Evolutionary conservation across 2,113 vertebrate genomes (phyloP).

Genomic region (Etia nguti): DNA sequence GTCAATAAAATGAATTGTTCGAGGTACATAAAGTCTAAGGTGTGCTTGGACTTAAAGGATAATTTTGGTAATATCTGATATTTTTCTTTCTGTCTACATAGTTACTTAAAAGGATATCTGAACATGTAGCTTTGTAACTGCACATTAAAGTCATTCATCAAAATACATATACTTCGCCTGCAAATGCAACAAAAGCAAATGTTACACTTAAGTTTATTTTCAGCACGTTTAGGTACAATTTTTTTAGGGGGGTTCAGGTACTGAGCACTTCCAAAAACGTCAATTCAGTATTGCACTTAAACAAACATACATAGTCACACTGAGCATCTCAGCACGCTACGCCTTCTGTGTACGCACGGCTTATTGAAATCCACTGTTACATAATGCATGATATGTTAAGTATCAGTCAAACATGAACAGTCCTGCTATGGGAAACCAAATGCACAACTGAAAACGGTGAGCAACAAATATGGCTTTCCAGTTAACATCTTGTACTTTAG

Average conservation of each 20-base stretch:
- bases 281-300: not conserved
- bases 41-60: not conserved
- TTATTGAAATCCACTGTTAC: not conserved
- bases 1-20: not conserved
- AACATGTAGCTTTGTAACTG: not conserved
- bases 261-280: not conserved
- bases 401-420: not conserved
- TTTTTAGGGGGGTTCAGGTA: not conserved
- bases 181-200: not conserved
- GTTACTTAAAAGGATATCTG: not conserved
- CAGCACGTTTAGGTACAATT: not conserved
- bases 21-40: not conserved
- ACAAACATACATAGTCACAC: not conserved
- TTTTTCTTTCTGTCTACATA: not conserved
- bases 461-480: not conserved
- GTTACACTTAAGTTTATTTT: not conserved
- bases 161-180: not conserved
- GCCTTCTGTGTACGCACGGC: not conserved
- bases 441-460: not conserved
- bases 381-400: not conserved
- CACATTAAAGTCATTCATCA: not conserved
- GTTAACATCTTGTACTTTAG: not conserved
- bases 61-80: not conserved
- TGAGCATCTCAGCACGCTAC: not conserved
- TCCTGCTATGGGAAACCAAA: not conserved